Percentiles rank a stretch among this genome's conserved stretches.
phyloP scores from a whole-genome alignment of 2,797 vertebrate species.

The Hoplostethus atlanticus region DNA sequence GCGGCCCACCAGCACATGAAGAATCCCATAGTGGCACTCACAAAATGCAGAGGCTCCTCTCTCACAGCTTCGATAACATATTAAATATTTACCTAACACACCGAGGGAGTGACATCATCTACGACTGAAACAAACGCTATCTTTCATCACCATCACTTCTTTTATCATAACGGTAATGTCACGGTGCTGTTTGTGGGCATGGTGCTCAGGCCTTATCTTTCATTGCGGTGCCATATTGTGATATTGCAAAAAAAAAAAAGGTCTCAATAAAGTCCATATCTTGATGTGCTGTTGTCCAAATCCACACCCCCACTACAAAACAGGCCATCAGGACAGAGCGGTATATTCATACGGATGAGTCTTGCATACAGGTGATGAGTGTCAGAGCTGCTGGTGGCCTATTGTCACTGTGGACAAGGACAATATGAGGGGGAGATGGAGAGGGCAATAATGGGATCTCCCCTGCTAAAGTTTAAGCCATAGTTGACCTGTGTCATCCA shows the following conservation, averaged over 20 bases:
- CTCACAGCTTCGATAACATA: constrained; percentile 27
- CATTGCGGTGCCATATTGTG: constrained; percentile 15
- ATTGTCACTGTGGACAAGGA: constrained; percentile 81
- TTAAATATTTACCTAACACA: constrained; percentile 70
- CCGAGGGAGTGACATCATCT: constrained; percentile 40
- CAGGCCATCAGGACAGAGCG: constrained; percentile 39
- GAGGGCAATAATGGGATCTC: constrained; percentile 63
- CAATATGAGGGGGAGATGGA: constrained; percentile 74
- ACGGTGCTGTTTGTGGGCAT: too few species aligned
- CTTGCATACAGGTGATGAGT: constrained; percentile 82
- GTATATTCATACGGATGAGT: constrained; percentile 79
- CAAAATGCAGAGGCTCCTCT: constrained; percentile 48
- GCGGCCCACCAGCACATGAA: constrained; percentile 64
- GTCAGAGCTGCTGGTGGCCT: constrained; percentile 78
- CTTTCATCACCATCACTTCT: neutral
- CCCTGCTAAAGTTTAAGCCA: constrained; percentile 69
- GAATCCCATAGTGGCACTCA: constrained; percentile 52
- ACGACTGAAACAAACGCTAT: constrained; percentile 22
- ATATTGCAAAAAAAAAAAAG: constrained; percentile 26
- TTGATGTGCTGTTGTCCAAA: constrained; percentile 69
- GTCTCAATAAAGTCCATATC: constrained; percentile 68
- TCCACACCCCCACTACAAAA: constrained; percentile 37
- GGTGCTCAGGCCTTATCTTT: too few species aligned
- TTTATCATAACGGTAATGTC: neutral
- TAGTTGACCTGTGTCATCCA: constrained; percentile 70